Percentiles rank a stretch among this genome's conserved stretches.
Conservation (phyloP, 1,140 invertebrate genomes). For the Venustaconcha ellipsiformis region DNA sequence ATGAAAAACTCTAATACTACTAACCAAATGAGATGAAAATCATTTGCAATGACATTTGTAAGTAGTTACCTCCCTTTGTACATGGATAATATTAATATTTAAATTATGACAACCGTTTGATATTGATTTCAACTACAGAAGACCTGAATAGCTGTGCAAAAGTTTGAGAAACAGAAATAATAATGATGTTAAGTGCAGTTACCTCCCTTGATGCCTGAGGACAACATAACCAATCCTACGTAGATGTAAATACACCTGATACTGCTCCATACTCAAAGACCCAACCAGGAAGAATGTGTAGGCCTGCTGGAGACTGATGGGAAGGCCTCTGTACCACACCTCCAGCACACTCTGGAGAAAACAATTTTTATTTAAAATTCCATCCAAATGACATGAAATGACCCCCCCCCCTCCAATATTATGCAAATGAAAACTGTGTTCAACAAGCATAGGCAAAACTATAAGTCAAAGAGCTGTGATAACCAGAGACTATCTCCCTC, state of each 20-base stretch:
- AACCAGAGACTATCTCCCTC: too few relatives aligned
- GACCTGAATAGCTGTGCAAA: background rate
- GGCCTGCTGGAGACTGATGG: slow-evolving; percentile 64
- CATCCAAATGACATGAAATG: background rate
- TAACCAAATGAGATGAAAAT: too few relatives aligned
- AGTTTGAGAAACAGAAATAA: background rate
- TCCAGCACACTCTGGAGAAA: slow-evolving; percentile 55
- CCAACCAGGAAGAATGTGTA: slow-evolving; percentile 50
- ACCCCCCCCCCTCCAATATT: too few relatives aligned
- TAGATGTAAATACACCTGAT: slow-evolving; percentile 62
- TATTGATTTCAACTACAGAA: background rate
- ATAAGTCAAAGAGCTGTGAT: too few relatives aligned
- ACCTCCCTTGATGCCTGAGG: slow-evolving; percentile 56
- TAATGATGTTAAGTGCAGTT: slow-evolving; percentile 22
- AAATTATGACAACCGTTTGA: background rate
- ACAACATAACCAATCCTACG: slow-evolving; percentile 62
- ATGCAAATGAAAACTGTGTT: too few relatives aligned
- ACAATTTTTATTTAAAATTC: slow-evolving; percentile 5
- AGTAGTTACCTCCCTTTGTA: too few relatives aligned
- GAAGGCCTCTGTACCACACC: slow-evolving; percentile 51
- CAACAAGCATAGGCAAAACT: too few relatives aligned
- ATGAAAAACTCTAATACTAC: too few relatives aligned
- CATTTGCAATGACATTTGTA: too few relatives aligned
- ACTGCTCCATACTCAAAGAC: slow-evolving; percentile 51
- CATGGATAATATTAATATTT: too few relatives aligned